phyloP scores from a whole-genome alignment of 2,113 vertebrate genomes.

The Zosterops pallidus region DNA sequence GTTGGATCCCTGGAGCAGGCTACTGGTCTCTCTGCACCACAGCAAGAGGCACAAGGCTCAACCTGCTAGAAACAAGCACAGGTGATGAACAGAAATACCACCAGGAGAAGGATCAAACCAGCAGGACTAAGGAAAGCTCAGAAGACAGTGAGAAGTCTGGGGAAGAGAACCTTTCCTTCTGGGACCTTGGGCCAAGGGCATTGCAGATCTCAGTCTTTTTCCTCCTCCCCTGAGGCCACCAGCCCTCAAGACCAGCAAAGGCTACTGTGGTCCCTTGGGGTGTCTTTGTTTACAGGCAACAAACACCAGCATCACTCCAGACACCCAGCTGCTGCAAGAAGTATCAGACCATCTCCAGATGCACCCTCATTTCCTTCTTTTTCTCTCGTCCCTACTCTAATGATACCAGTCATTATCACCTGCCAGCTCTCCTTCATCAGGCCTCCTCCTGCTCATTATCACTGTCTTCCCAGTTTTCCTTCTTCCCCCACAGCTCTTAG shows the following conservation, averaged over 20 bases:
- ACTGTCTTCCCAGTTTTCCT: background rate
- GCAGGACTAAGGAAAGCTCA: background rate
- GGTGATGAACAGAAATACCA: background rate
- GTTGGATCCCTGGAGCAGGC: background rate
- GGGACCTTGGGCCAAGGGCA: background rate
- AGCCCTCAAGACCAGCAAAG: background rate
- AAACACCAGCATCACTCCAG: background rate
- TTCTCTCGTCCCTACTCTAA: background rate
- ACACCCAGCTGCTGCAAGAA: background rate
- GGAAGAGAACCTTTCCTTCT: background rate
- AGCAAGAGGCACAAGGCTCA: background rate
- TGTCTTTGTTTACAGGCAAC: background rate
- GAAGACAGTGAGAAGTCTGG: background rate
- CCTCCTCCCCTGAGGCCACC: background rate
- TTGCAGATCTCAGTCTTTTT: background rate
- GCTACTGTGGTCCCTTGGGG: background rate
- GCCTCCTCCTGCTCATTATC: background rate
- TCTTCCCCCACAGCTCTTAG: background rate
- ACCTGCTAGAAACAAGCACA: background rate
- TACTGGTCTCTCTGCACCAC: background rate
- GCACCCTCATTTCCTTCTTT: background rate
- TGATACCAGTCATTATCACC: background rate
- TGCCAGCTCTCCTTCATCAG: background rate
- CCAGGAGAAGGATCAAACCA: background rate
- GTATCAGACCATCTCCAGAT: background rate